Evolutionary conservation across 2,888 invertebrate species (phyloP).

Genomic region (Chrysodeixis includens): DNA sequence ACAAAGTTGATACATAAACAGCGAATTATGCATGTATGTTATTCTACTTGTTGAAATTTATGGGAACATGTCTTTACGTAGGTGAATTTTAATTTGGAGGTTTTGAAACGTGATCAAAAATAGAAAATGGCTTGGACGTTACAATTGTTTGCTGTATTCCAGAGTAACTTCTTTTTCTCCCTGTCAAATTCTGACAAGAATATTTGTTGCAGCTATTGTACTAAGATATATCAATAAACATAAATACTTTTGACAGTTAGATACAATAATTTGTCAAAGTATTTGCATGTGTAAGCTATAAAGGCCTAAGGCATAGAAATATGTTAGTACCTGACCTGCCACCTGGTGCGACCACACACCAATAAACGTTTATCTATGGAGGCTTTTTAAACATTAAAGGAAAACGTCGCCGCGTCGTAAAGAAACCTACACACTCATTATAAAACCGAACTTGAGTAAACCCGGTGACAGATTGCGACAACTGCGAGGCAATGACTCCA

Average conservation of each 20-base stretch:
- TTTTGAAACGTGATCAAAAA: conserved; percentile 20
- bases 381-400: conserved; percentile 7
- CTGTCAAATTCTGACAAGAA: background rate
- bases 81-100: conserved; percentile 38
- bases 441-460: conserved; percentile 14
- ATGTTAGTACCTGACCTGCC: background rate
- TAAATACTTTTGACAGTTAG: background rate
- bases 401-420: conserved; percentile 14
- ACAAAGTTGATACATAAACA: conserved; percentile 34
- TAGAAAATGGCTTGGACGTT: background rate
- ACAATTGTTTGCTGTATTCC: too few relatives aligned
- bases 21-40: conserved; percentile 33
- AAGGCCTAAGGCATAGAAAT: background rate
- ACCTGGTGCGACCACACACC: background rate
- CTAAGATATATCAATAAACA: background rate
- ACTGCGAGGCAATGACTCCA: background rate
- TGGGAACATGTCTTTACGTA: conserved; percentile 24
- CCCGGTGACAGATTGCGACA: conserved; percentile 11
- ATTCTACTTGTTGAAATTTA: conserved; percentile 48
- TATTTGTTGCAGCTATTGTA: background rate
- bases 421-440: conserved; percentile 11
- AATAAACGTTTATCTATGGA: background rate
- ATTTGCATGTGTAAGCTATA: background rate
- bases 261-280: background rate
- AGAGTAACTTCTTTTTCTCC: background rate